Evolutionary conservation across 2,797 vertebrate genomes (phyloP).

Genomic region (Caiman crocodilus): DNA sequence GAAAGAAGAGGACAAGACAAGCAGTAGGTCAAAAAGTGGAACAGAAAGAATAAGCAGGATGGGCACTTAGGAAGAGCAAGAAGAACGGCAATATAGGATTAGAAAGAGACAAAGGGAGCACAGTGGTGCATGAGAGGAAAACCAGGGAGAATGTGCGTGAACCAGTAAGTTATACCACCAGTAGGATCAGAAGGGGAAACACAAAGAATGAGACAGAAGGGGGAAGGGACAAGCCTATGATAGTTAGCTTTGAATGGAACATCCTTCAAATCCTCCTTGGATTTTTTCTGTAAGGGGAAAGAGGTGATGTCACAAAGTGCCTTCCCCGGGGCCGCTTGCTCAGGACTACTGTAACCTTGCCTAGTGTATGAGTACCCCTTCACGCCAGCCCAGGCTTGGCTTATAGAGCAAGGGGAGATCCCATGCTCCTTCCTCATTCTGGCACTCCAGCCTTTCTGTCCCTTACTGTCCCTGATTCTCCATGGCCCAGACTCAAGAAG

Average conservation of each 20-base stretch:
- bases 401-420: too few species aligned
- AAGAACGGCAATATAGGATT: not conserved
- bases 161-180: not conserved
- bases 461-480: too few species aligned
- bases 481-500: too few species aligned
- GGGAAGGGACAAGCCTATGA: not conserved
- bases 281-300: not conserved
- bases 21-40: not conserved
- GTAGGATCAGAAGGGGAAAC: not conserved
- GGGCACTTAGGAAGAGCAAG: fast-evolving
- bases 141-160: not conserved
- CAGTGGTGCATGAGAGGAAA: not conserved
- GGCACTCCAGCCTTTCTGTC: too few species aligned
- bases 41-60: not conserved
- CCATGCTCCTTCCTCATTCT: too few species aligned
- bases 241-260: not conserved
- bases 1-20: not conserved
- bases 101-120: not conserved
- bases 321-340: too few species aligned
- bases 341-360: too few species aligned
- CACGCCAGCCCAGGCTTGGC: too few species aligned
- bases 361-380: too few species aligned
- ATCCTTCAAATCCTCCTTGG: not conserved
- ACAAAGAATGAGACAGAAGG: not conserved
- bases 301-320: not conserved